These are phyloP conservation scores for Oreochromis mossambicus DNA, from an alignment of 2,797 vertebrate genomes.

Conservation along the genomic window DNA sequence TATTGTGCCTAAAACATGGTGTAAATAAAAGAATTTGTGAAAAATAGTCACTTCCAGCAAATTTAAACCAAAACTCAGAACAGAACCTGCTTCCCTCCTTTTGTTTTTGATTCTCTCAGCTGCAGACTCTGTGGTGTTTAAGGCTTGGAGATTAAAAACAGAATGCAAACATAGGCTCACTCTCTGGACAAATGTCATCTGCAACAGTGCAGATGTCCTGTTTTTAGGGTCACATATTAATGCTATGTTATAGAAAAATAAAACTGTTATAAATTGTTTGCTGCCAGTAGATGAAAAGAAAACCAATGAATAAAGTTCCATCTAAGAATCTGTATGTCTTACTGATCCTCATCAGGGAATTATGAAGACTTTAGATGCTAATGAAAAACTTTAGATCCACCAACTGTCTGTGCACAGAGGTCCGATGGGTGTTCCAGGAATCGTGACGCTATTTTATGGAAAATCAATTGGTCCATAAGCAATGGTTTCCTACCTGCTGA, in stretches of 20 bases:
- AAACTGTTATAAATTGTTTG: background rate
- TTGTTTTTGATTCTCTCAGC: background rate
- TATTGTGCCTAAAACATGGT: background rate
- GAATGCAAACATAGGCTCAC: background rate
- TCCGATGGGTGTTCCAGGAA: background rate
- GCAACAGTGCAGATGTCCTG: background rate
- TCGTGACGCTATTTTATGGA: background rate
- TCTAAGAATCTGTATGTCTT: background rate
- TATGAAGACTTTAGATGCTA: background rate
- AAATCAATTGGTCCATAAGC: background rate
- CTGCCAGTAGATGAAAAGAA: background rate
- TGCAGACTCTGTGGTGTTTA: background rate
- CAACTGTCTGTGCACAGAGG: background rate
- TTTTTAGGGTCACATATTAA: background rate
- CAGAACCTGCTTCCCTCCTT: background rate
- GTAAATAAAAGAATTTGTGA: background rate
- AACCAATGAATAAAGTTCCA: background rate
- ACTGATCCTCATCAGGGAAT: background rate
- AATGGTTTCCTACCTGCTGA: background rate
- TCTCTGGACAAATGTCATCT: background rate
- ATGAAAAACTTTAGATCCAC: background rate
- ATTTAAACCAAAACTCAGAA: background rate
- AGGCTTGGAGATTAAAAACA: background rate
- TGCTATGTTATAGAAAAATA: background rate
- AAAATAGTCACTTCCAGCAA: background rate